phyloP scores from a whole-genome alignment of 2,797 vertebrate genomes.

The Pseudotriccus pelzelni region DNA sequence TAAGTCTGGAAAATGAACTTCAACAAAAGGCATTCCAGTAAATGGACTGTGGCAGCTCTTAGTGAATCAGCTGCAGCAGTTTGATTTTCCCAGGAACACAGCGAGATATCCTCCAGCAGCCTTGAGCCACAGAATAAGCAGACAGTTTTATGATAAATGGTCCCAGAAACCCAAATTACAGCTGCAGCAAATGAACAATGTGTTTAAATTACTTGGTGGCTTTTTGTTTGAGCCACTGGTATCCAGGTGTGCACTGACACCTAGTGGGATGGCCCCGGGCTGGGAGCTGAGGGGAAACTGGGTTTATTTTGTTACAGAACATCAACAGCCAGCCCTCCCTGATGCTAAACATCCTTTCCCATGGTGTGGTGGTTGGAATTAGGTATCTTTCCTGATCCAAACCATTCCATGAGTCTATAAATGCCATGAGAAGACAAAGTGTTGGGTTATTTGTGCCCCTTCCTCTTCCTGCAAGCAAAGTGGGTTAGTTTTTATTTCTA shows the following conservation, averaged over 20 bases:
- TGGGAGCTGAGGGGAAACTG: not conserved
- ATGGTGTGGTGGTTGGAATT: not conserved
- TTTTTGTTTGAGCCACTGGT: not conserved
- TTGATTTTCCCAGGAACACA: slow-evolving; percentile 39
- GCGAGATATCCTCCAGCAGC: slow-evolving; percentile 54
- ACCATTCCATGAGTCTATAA: not conserved
- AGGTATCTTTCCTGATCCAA: not conserved
- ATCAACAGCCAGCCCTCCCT: not conserved
- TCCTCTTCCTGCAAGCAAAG: not conserved
- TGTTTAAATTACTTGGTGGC: slow-evolving; percentile 8
- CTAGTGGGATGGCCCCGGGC: slow-evolving; percentile 14
- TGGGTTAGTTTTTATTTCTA: not conserved
- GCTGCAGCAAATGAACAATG: slow-evolving; percentile 62
- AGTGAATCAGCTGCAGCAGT: slow-evolving; percentile 46
- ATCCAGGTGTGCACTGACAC: slow-evolving; percentile 51
- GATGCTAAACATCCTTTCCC: not conserved
- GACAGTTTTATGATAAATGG: slow-evolving; percentile 64
- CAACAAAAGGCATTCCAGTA: slow-evolving; percentile 56
- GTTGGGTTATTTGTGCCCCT: not conserved
- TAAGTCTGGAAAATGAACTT: slow-evolving; percentile 64
- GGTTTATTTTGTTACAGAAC: not conserved
- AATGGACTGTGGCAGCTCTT: slow-evolving; percentile 64
- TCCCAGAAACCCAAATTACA: slow-evolving; percentile 68
- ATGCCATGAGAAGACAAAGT: fast-evolving
- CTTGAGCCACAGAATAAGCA: slow-evolving; percentile 66